A percentile compares a stretch with the other conserved stretches of the same genome.
phyloP scores from a whole-genome alignment of 1,140 invertebrate genomes.

The Plodia interpunctella region DNA sequence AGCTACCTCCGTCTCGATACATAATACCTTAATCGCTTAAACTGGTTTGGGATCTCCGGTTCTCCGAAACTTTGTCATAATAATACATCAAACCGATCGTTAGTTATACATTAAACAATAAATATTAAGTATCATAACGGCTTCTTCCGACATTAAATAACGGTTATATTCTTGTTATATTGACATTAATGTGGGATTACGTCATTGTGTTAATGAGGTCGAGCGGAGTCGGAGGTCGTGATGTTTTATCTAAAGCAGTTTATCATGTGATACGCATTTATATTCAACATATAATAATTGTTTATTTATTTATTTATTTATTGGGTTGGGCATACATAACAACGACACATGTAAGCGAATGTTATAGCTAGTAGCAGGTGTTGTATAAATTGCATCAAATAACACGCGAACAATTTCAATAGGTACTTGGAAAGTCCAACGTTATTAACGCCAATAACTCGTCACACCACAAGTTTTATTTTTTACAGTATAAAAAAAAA shows the following conservation, averaged over 20 bases:
- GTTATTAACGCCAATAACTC: too few relatives aligned
- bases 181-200: constrained; percentile 11
- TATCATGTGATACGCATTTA: constrained; percentile 1
- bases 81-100: constrained; percentile 9
- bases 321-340: not conserved
- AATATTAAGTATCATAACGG: constrained; percentile 10
- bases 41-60: not conserved
- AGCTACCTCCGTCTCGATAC: too few relatives aligned
- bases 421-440: too few relatives aligned
- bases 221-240: not conserved
- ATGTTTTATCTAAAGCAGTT: constrained; percentile 2
- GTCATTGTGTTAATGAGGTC: constrained; percentile 1
- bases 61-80: not conserved
- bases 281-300: not conserved
- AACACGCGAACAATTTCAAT: too few relatives aligned
- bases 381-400: too few relatives aligned
- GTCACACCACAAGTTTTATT: too few relatives aligned
- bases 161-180: constrained; percentile 13
- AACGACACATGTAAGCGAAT: not conserved
- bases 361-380: not conserved
- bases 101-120: constrained; percentile 13
- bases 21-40: not conserved
- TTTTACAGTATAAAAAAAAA: too few relatives aligned
- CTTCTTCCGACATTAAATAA: constrained; percentile 14
- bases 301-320: not conserved